These are phyloP conservation scores for Palloptera scutellata DNA, from an alignment of 2,888 invertebrate species.

Conservation along the genomic window DNA sequence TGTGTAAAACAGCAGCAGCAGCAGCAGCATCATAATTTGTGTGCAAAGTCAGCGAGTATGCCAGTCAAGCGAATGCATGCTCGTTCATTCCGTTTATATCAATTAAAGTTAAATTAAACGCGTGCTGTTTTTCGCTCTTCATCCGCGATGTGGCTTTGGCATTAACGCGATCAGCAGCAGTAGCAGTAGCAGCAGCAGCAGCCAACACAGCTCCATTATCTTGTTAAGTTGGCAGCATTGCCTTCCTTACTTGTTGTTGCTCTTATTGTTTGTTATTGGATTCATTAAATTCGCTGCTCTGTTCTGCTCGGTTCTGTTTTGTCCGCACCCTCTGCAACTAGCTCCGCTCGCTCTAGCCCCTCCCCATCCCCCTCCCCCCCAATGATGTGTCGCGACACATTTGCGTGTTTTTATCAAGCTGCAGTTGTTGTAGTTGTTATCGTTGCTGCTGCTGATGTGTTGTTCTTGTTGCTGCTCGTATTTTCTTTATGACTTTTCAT, in stretches of 20 bases:
- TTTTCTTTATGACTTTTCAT: not conserved
- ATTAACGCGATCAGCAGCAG: not conserved
- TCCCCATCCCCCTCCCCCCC: too few relatives aligned
- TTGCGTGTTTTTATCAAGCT: too few relatives aligned
- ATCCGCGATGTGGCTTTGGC: not conserved
- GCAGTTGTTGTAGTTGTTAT: slow-evolving; percentile 5
- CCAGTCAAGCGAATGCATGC: too few relatives aligned
- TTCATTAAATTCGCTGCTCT: not conserved
- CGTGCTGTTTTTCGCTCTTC: slow-evolving; percentile 2
- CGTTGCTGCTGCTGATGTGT: slow-evolving; percentile 13
- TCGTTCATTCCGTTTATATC: not conserved
- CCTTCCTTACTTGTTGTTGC: not conserved
- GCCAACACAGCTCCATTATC: not conserved
- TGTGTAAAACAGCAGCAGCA: too few relatives aligned
- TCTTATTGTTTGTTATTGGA: not conserved
- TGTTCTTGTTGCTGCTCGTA: not conserved
- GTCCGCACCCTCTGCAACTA: not conserved
- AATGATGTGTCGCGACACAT: too few relatives aligned
- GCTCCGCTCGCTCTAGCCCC: too few relatives aligned
- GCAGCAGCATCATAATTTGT: too few relatives aligned
- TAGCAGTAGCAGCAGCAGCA: not conserved
- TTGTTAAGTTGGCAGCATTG: not conserved
- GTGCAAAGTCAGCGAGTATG: too few relatives aligned
- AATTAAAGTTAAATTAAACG: not conserved
- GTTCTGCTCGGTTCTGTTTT: not conserved